phyloP scores from a whole-genome alignment of 2,113 vertebrate genomes.

The Neodontobutis hainanensis region DNA sequence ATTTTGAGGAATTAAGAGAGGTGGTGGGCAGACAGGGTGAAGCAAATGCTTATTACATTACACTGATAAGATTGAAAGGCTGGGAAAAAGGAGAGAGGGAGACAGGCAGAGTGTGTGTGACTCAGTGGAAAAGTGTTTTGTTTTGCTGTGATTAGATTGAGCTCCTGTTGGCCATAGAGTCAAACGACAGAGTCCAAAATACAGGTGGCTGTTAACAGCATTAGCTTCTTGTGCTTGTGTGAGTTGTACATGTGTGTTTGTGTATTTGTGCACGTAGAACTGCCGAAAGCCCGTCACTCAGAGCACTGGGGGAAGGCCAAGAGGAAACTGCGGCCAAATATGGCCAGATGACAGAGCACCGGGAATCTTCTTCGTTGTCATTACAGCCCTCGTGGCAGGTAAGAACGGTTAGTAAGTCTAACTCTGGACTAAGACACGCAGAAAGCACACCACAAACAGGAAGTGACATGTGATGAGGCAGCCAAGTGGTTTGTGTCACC shows the following conservation, averaged over 20 bases:
- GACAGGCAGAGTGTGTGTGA: conserved; percentile 26
- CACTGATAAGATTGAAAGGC: conserved; percentile 79
- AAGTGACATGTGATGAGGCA: conserved; percentile 35
- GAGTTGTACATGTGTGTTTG: conserved; percentile 3
- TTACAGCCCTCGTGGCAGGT: conserved; percentile 77
- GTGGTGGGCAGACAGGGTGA: conserved; percentile 74
- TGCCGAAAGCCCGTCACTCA: conserved; percentile 60
- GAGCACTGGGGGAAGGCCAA: conserved; percentile 67
- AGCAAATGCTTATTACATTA: conserved; percentile 78
- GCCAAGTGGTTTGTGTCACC: conserved; percentile 11
- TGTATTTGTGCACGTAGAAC: conserved; percentile 43
- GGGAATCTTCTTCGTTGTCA: conserved; percentile 54
- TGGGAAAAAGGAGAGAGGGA: conserved; percentile 34
- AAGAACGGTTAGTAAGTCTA: conserved; percentile 38
- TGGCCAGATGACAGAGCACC: conserved; percentile 62
- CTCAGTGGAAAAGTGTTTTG: conserved; percentile 64
- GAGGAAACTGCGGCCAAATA: conserved; percentile 69
- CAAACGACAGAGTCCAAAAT: conserved; percentile 71
- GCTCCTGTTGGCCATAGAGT: conserved; percentile 69
- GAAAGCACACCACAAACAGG: conserved; percentile 31
- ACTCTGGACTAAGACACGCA: background rate
- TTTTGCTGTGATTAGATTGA: conserved; percentile 78
- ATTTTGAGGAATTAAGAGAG: conserved; percentile 81
- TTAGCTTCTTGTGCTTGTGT: conserved; percentile 51
- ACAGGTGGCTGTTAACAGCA: conserved; percentile 72